These are phyloP conservation scores for Astatotilapia flaviijosephi DNA, from an alignment of 2,113 vertebrate genomes.

Conservation along the genomic window DNA sequence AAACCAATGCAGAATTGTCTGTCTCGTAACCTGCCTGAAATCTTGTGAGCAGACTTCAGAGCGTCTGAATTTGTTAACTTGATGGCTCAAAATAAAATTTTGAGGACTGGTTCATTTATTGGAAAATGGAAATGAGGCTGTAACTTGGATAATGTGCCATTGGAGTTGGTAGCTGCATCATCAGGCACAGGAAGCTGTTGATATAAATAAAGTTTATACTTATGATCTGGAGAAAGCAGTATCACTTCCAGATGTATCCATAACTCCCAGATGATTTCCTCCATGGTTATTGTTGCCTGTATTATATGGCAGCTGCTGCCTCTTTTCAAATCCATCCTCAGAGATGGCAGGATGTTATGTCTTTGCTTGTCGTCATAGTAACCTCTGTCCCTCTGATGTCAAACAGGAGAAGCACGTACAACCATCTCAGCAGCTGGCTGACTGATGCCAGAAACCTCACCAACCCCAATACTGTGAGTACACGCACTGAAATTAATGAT, in stretches of 20 bases:
- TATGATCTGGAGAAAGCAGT: background rate
- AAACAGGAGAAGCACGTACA: slow-evolving; percentile 96
- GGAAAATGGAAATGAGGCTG: background rate
- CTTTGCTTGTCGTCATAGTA: slow-evolving; percentile 14
- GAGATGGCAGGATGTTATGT: background rate
- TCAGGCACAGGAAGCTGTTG: background rate
- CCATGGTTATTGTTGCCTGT: background rate
- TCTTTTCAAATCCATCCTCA: background rate
- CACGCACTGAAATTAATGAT: background rate
- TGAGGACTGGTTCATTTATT: background rate
- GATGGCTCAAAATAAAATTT: background rate
- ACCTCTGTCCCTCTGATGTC: slow-evolving; percentile 3
- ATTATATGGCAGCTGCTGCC: background rate
- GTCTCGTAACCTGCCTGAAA: background rate
- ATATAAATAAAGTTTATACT: background rate
- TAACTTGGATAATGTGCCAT: background rate
- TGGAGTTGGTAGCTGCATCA: background rate
- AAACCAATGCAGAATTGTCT: background rate
- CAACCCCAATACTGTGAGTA: slow-evolving; percentile 97
- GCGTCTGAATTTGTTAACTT: background rate
- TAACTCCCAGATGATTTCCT: background rate
- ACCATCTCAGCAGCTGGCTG: slow-evolving; percentile 99
- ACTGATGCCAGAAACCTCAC: slow-evolving; percentile 98
- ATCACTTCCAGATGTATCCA: background rate
- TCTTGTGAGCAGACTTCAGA: background rate